Conservation (phyloP, 2,797 vertebrate genomes). For the Silurus lanzhouensis region DNA sequence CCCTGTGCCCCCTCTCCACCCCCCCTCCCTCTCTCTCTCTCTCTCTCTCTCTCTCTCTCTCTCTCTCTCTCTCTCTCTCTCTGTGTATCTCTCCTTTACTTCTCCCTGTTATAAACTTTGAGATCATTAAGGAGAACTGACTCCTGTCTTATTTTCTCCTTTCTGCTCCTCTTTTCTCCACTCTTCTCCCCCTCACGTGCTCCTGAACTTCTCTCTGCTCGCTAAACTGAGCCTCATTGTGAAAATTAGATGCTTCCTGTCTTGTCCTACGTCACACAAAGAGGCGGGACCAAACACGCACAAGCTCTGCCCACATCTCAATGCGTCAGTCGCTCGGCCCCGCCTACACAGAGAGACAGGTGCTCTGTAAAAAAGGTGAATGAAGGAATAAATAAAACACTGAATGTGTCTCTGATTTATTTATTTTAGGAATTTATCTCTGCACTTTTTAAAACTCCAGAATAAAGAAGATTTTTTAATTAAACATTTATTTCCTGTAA, state of each 20-base stretch:
- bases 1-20: too few relatives aligned
- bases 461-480: too few relatives aligned
- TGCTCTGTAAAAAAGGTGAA: too few relatives aligned
- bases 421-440: too few relatives aligned
- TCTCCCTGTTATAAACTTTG: neutral
- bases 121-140: too few relatives aligned
- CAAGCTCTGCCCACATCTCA: rapidly evolving
- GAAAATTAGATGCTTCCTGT: slow-evolving; percentile 57
- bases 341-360: neutral
- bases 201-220: slow-evolving; percentile 41
- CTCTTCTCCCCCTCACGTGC: neutral
- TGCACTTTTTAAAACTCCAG: too few relatives aligned
- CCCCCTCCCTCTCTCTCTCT: too few relatives aligned
- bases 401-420: too few relatives aligned
- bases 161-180: neutral
- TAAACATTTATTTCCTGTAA: too few relatives aligned
- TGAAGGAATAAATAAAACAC: too few relatives aligned
- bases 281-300: slow-evolving; percentile 9
- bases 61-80: neutral
- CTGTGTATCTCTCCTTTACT: neutral
- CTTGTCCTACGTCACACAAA: slow-evolving; percentile 16
- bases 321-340: neutral
- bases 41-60: too few relatives aligned
- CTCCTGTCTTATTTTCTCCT: too few relatives aligned
- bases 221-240: slow-evolving; percentile 45